Percentiles rank a stretch among this genome's conserved stretches.
Conservation (phyloP, 2,113 vertebrate genomes). For the Chiloscyllium plagiosum region DNA sequence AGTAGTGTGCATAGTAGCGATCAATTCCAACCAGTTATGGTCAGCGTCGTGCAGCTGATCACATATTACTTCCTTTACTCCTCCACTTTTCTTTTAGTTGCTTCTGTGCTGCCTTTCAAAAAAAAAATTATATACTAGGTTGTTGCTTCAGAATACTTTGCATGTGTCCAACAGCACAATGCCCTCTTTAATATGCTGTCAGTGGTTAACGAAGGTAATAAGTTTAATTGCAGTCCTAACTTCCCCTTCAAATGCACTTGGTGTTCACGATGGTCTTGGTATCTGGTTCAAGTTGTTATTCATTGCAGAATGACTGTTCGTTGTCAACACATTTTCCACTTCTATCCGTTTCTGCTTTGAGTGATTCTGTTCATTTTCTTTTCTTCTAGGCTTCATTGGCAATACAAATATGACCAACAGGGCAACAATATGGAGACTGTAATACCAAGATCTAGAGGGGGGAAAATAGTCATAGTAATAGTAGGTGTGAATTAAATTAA, state of each 20-base stretch:
- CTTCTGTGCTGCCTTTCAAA: not conserved
- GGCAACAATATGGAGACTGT: constrained; percentile 74
- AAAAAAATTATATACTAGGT: not conserved
- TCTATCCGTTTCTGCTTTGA: constrained; percentile 47
- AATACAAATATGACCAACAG: constrained; percentile 70
- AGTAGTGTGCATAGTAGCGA: not conserved
- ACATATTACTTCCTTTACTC: not conserved
- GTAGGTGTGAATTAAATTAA: not conserved
- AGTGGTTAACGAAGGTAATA: constrained; percentile 53
- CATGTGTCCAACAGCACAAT: not conserved
- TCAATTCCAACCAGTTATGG: not conserved
- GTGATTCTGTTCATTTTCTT: constrained; percentile 56
- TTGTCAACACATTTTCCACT: constrained; percentile 52
- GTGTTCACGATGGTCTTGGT: constrained; percentile 69
- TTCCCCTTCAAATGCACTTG: constrained; percentile 51
- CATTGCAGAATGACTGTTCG: constrained; percentile 59
- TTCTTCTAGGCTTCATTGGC: constrained; percentile 68
- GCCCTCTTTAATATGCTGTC: not conserved
- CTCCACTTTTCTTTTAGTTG: not conserved
- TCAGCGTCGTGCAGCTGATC: not conserved
- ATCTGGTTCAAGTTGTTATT: constrained; percentile 81
- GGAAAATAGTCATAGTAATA: constrained; percentile 26
- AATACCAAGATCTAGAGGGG: constrained; percentile 80
- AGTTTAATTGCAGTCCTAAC: constrained; percentile 44
- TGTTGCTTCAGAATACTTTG: constrained; percentile 9